phyloP scores from a whole-genome alignment of 2,797 vertebrate species.

The Manis crassicaudata region DNA sequence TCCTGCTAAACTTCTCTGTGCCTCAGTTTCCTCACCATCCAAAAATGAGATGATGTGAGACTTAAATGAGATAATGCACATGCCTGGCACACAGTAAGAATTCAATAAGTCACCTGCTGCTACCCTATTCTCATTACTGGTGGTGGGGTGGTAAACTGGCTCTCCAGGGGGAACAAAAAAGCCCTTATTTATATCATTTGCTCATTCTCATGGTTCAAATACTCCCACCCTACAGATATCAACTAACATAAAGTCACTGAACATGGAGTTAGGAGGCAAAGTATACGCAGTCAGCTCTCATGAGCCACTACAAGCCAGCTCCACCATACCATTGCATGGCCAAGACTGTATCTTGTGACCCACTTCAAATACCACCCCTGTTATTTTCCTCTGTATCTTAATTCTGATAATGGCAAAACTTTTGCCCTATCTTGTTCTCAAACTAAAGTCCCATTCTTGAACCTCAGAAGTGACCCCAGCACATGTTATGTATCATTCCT shows the following conservation, averaged over 20 bases:
- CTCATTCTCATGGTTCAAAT: neutral
- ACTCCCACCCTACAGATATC: neutral
- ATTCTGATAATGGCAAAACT: neutral
- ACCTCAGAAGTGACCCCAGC: neutral
- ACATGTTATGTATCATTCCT: neutral
- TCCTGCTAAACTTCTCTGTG: conserved; percentile 31
- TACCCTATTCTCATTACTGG: neutral
- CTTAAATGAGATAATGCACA: neutral
- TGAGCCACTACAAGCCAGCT: neutral
- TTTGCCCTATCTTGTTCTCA: neutral
- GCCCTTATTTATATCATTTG: neutral
- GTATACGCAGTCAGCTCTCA: neutral
- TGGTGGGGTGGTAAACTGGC: neutral
- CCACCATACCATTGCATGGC: neutral
- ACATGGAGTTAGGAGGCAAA: conserved; percentile 6
- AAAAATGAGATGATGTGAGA: neutral
- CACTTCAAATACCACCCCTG: neutral
- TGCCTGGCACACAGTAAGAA: neutral
- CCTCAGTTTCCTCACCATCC: neutral
- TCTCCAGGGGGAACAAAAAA: neutral
- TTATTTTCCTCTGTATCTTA: neutral
- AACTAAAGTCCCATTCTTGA: conserved; percentile 17
- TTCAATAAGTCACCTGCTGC: neutral
- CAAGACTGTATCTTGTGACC: neutral
- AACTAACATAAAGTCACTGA: conserved; percentile 12